Base-by-base conservation (phyloP, 1,140 invertebrate species). In the Tetramorium alpestre region DNA sequence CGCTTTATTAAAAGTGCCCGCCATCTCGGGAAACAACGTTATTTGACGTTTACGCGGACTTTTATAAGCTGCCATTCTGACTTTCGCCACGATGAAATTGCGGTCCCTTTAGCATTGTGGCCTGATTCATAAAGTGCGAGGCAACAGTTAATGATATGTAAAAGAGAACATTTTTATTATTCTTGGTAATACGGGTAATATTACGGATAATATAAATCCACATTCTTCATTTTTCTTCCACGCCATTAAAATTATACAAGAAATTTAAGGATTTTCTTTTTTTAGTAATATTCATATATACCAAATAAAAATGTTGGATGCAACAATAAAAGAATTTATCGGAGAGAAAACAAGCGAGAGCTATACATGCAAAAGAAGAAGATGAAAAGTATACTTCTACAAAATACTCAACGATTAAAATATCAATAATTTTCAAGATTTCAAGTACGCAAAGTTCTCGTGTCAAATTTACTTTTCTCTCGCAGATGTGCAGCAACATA, bases 1-100 rank as follows among this genome's bases (percentile, higher is more conserved):
- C 41, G 80, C 67, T 82, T 82, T 82, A 82, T 82, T 58, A 82
- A 82, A 73, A 47, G n/a, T 69, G 28, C 25, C 41, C 44, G 41
- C 41, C 41, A 65, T 80, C 47, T n/a, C 64, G 67, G 41, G 25
- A 56, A 73, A 73, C 60, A 62, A 73, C 67, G 65, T 82, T 82
- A 72, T 82, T 72, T 72, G 80, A 82, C 80, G 18, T 58, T 82
- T 44, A 41, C n/a, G 41, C 41, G 38, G 41, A 8, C 18, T 54
- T 80, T 69, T 69, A 80, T 69, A 69, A 82, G 18, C 78, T 49
- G 51, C 38, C 16, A 58, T 70, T 72, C 58, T 72, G 65, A 72
- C 78, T 56, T 72, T 58, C 28, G 38, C 67, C 65, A n/a, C 22
- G n/a, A 2, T 18, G 8, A 72, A 58, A 82, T 47, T 72, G 38